Percentiles rank a stretch among this genome's conserved stretches.
phyloP scores from a whole-genome alignment of 2,888 invertebrate species.

The Lepas anatifera region DNA sequence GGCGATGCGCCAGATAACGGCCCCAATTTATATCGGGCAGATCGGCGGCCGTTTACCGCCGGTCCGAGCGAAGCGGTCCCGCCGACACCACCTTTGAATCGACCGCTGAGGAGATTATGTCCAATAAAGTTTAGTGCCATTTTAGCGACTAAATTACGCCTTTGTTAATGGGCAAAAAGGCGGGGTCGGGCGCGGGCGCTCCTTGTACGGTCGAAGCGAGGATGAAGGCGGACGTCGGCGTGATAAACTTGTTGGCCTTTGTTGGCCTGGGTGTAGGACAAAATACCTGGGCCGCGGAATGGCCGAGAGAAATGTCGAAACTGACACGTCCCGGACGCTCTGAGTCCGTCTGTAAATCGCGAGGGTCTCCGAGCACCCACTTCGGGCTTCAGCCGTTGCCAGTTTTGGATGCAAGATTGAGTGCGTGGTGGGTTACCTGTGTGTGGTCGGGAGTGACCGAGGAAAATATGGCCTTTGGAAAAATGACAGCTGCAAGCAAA shows the following conservation, averaged over 20 bases:
- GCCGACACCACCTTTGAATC: not conserved
- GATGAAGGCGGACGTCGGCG: not conserved
- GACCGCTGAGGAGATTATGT: not conserved
- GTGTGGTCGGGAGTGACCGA: no score
- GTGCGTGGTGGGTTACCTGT: no score
- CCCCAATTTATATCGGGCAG: not conserved
- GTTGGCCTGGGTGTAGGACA: not conserved
- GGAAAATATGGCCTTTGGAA: no score
- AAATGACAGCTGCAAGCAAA: no score
- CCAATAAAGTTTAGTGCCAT: conserved; percentile 9
- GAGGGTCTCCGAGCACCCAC: no score
- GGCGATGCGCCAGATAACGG: not conserved
- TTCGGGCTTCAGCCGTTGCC: no score
- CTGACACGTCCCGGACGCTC: no score
- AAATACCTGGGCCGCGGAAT: no score
- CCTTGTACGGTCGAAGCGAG: not conserved
- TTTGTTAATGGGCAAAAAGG: conserved; percentile 12
- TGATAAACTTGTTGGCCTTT: conserved; percentile 9
- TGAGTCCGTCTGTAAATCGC: no score
- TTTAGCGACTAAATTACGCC: conserved; percentile 12
- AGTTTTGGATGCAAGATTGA: no score
- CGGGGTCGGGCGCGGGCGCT: not conserved
- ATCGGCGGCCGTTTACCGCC: not conserved
- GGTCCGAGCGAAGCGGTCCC: not conserved
- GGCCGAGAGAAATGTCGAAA: no score